These are phyloP conservation scores for Gymnosoma rotundatum DNA, from an alignment of 2,888 invertebrate genomes.

Conservation along the genomic window DNA sequence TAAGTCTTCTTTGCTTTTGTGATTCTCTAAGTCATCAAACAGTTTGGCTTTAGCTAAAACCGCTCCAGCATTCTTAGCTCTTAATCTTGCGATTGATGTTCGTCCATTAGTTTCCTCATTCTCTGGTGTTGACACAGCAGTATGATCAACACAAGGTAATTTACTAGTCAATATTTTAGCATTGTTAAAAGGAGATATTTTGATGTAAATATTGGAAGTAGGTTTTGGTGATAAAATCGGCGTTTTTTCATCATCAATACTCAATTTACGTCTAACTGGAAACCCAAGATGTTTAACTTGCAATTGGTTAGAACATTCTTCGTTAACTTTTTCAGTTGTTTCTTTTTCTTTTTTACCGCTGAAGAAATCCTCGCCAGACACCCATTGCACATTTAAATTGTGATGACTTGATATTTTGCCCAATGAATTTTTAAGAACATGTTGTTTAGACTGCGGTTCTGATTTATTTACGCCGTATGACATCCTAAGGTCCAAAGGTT, in stretches of 20 bases:
- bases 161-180: conserved; percentile 73
- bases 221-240: conserved; percentile 76
- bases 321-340: neutral
- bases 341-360: conserved; percentile 34
- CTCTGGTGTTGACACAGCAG: conserved; percentile 59
- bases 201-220: conserved; percentile 64
- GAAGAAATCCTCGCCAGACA: conserved; percentile 81
- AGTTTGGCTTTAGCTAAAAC: conserved; percentile 90
- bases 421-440: neutral
- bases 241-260: conserved; percentile 64
- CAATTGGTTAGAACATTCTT: neutral
- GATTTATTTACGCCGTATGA: neutral
- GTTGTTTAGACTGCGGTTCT: no score
- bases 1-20: neutral
- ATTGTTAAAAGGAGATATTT: conserved; percentile 46
- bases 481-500: neutral
- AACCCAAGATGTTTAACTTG: conserved; percentile 25
- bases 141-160: conserved; percentile 38
- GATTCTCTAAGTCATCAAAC: conserved; percentile 85
- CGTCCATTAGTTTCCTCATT: conserved; percentile 83
- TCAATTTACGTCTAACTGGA: conserved; percentile 30
- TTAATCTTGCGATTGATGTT: conserved; percentile 88
- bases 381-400: conserved; percentile 78
- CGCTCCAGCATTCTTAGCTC: conserved; percentile 90
- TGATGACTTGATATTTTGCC: neutral